These are phyloP conservation scores for Malurus elegans DNA, from an alignment of 2,113 vertebrate genomes.

Conservation along the genomic window DNA sequence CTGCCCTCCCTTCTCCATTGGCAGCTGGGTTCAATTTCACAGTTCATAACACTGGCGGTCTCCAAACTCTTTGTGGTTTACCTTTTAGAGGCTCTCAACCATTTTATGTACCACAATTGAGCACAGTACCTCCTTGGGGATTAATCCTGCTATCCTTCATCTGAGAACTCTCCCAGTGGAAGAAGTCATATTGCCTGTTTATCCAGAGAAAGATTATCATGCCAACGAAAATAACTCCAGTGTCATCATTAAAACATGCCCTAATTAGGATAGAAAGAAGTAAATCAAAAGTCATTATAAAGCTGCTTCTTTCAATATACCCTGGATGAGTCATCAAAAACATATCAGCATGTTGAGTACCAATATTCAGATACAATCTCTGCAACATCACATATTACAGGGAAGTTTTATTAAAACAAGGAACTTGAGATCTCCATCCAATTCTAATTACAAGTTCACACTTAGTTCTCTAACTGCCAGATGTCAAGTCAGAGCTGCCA, in stretches of 20 bases:
- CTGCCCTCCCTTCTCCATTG: background rate
- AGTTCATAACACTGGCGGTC: background rate
- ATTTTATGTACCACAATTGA: background rate
- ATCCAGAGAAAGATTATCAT: background rate
- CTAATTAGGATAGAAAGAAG: background rate
- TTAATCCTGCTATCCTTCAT: background rate
- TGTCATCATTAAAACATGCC: background rate
- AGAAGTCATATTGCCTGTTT: background rate
- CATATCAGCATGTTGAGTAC: background rate
- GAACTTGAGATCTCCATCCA: background rate
- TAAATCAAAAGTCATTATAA: background rate
- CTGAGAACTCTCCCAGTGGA: background rate
- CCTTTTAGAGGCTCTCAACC: background rate
- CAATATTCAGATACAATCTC: background rate
- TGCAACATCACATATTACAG: background rate
- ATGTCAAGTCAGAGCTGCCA: slow-evolving; percentile 46
- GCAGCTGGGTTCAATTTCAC: background rate
- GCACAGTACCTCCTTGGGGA: background rate
- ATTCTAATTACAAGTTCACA: slow-evolving; percentile 28
- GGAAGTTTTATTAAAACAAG: background rate
- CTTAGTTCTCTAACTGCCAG: slow-evolving; percentile 17
- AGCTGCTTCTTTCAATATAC: background rate
- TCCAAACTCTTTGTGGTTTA: background rate
- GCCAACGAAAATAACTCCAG: background rate
- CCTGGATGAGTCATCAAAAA: background rate